phyloP scores from a whole-genome alignment of 2,797 vertebrate genomes.

The Mormyrus proboscirostris region DNA sequence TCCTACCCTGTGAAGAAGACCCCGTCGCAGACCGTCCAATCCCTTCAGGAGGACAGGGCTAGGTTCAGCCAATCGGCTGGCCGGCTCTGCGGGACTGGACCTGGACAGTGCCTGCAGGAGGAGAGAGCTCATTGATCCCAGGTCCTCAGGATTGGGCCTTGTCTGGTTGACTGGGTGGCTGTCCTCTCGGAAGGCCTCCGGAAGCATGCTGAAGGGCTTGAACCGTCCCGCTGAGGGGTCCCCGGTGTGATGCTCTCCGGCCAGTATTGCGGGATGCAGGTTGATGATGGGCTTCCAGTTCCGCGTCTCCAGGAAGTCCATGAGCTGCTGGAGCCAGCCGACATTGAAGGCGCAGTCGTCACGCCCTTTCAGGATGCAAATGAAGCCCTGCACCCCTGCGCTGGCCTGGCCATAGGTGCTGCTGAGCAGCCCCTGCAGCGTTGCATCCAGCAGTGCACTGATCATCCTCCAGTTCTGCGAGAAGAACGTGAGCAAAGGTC shows the following conservation, averaged over 20 bases:
- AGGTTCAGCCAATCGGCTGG: slow-evolving; percentile 48
- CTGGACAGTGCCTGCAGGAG: slow-evolving; percentile 69
- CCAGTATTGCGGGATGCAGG: slow-evolving; percentile 59
- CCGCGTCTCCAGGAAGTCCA: slow-evolving; percentile 65
- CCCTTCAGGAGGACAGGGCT: slow-evolving; percentile 62
- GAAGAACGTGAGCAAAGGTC: slow-evolving; percentile 58
- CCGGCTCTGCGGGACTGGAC: slow-evolving; percentile 53
- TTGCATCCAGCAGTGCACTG: slow-evolving; percentile 67
- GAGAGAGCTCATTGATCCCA: slow-evolving; percentile 55
- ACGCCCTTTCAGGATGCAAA: slow-evolving; percentile 68
- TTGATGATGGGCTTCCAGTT: slow-evolving; percentile 78
- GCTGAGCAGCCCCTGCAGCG: slow-evolving; percentile 69
- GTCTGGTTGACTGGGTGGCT: slow-evolving; percentile 41
- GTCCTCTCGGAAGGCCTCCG: slow-evolving; percentile 50
- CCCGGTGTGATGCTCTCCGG: slow-evolving; percentile 42
- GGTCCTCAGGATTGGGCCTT: slow-evolving; percentile 39
- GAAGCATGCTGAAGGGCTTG: slow-evolving; percentile 63
- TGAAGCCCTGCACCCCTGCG: slow-evolving; percentile 67
- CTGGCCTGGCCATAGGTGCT: slow-evolving; percentile 67
- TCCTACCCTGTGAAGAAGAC: slow-evolving; percentile 71
- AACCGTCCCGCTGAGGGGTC: slow-evolving; percentile 51
- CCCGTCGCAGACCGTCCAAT: slow-evolving; percentile 63
- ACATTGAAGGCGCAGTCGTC: slow-evolving; percentile 67
- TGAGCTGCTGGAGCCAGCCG: slow-evolving; percentile 71
- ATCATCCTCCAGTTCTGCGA: slow-evolving; percentile 75